phyloP scores from a whole-genome alignment of 2,113 vertebrate species.

The Pangasianodon gigas region DNA sequence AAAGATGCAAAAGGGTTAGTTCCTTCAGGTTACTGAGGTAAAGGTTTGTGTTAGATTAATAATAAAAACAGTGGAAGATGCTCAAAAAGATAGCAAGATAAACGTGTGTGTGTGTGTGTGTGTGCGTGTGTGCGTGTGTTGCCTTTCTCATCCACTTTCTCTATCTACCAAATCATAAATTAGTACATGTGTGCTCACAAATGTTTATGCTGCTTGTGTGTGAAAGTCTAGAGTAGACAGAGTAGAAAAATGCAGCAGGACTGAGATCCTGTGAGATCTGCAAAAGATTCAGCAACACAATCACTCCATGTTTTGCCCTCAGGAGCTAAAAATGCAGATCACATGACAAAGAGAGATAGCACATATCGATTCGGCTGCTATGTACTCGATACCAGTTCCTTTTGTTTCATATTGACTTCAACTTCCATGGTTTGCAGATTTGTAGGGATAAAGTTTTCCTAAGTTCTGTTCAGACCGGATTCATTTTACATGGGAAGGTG shows the following conservation, averaged over 20 bases:
- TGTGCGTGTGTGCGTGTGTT: not conserved
- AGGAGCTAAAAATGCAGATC: not conserved
- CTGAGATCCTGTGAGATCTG: constrained; percentile 1
- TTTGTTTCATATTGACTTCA: not conserved
- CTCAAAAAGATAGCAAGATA: not conserved
- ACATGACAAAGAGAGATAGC: not conserved
- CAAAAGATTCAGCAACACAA: not conserved
- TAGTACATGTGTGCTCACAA: not conserved
- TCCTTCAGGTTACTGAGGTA: constrained; percentile 40
- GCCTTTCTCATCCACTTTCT: not conserved
- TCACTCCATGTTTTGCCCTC: not conserved
- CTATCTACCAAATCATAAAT: not conserved
- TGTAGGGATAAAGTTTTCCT: not conserved
- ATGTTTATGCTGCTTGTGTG: constrained; percentile 64
- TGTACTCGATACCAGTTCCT: not conserved
- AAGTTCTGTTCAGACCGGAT: not conserved
- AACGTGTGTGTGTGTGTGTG: not conserved
- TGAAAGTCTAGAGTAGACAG: constrained; percentile 33
- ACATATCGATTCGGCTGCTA: not conserved
- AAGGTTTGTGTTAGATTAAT: not conserved
- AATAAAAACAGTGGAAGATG: not conserved
- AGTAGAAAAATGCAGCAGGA: not conserved
- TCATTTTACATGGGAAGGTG: not conserved
- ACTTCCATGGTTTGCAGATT: not conserved
- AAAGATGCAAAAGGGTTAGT: not conserved